Evolutionary conservation across 2,888 invertebrate genomes (phyloP), one percentile per base, ranked within the genome.

Genomic region (Serripes groenlandicus): DNA sequence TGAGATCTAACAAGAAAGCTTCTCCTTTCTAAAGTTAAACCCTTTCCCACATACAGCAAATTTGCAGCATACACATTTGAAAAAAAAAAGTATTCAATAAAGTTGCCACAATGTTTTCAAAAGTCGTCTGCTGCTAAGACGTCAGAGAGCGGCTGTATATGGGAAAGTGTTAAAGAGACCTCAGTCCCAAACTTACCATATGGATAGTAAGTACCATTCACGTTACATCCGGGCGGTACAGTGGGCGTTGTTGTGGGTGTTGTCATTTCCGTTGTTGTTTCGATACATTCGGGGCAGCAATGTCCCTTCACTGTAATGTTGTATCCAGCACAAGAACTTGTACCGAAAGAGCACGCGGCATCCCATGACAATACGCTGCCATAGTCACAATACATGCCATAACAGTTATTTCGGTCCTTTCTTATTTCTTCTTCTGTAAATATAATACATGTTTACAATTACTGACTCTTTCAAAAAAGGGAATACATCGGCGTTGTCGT

Each of bases 361-460:
- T 66, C 66, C 66, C 66, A 66, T 18, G 37, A 23, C 21, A 66
- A 26, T 2, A 66, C n/a, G 11, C 26, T 26, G 21, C 66, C 66
- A 11, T 66, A 42, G 21, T 66, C 66, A 42, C 66, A 66, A 26
- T 66, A 66, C 66, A 42, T 42, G 1, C 66, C 66, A n/a, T 66
- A 42, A 42, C 66, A 66, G 42, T 66, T 66, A 21, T 66, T 21
- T 3, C 26, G 37, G 26, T 66, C 66, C 26, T 28, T n/a, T 5
- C 28, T 42, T 35, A 66, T 66, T 2, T 66, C 66, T 26, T 66
- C 66, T 26, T 32, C 66, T 66, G n/a, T n/a, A n/a, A n/a, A n/a
- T n/a, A n/a, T n/a, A n/a, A n/a, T n/a, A n/a, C n/a, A n/a, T n/a
- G n/a, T n/a, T n/a, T n/a, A n/a, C n/a, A n/a, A n/a, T n/a, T n/a